Evolutionary conservation across 2,113 vertebrate genomes (phyloP), one percentile per base, ranked within the genome.

Genomic region (Xiphophorus maculatus): DNA sequence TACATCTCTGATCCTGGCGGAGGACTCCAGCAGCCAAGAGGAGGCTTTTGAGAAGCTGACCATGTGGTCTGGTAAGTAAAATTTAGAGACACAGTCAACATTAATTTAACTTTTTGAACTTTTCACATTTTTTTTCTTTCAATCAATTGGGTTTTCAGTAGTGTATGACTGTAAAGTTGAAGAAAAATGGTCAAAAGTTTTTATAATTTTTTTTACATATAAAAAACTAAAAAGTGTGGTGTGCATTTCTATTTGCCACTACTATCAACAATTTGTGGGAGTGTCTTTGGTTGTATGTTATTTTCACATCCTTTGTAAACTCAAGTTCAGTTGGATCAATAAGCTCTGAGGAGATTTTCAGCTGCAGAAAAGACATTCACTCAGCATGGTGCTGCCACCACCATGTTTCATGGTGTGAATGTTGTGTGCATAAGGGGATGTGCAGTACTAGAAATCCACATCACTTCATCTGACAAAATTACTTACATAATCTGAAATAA

Each of bases 41-140:
- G 96, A 98, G 74, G 96, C 96, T 66, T 94, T 94, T 68, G 95
- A 96, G 87, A 98, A 98, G 83, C 88, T 98, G 44, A 91, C 95
- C 90, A 96, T 98, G 90, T 98, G 97, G 97, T 97, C 97, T 5
- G 97, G 97, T 98, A 91, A 94, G 35, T 5, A 25, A 63, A 29
- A 2, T 58, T 70, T 2, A 29, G 40, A 40, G 25, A 66, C 9
- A 2, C 13, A 42, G 19, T 58, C 8, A 10, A 22, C 64, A 37
- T 29, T 28, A 64, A 70, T 64, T 29, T 15, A n/a, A 58, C 51
- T 58, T 25, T 10, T n/a, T 58, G 19, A 58, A 58, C 22, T 58
- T 58, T 25, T 58, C 7, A 3, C 0, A 22, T n/a, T 25, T n/a
- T 58, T 54, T 19, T 8, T 22, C 19, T 54, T 11, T 10, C 25